Percentiles rank a stretch among this genome's conserved stretches.
These are phyloP conservation scores for Alligator sinensis DNA, from an alignment of 2,113 vertebrate genomes.

Conservation along the genomic window DNA sequence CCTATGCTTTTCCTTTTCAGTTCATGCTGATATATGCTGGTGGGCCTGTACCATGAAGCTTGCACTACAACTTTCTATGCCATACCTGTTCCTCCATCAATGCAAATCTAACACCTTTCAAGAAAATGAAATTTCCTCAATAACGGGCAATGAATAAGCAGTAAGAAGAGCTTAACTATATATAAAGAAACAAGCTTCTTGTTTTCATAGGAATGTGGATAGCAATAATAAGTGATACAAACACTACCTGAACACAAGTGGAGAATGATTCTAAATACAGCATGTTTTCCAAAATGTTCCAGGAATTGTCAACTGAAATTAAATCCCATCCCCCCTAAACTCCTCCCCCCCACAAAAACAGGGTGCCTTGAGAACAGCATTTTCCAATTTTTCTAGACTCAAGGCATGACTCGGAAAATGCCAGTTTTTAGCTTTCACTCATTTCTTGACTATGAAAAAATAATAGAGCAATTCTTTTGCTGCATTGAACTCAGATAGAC, in stretches of 20 bases:
- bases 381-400: too few relatives aligned
- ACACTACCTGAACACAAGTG: background rate
- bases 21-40: background rate
- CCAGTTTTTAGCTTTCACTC: too few relatives aligned
- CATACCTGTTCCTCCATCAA: background rate
- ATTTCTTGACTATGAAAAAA: too few relatives aligned
- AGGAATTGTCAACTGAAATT: background rate
- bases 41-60: background rate
- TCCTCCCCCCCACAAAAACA: background rate
- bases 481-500: too few relatives aligned
- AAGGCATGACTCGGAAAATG: too few relatives aligned
- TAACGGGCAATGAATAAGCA: background rate
- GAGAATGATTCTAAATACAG: background rate
- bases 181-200: background rate
- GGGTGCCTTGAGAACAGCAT: background rate
- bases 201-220: background rate
- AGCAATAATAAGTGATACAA: slow-evolving; percentile 29
- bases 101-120: slow-evolving; percentile 17
- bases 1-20: background rate
- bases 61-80: background rate
- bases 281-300: background rate
- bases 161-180: background rate
- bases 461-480: too few relatives aligned
- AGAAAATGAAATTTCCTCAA: background rate
- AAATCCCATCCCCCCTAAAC: background rate